Percentiles rank a stretch among this genome's conserved stretches.
These are phyloP conservation scores for Hystrix brachyura DNA, from an alignment of 2,113 vertebrate genomes.

Conservation along the genomic window DNA sequence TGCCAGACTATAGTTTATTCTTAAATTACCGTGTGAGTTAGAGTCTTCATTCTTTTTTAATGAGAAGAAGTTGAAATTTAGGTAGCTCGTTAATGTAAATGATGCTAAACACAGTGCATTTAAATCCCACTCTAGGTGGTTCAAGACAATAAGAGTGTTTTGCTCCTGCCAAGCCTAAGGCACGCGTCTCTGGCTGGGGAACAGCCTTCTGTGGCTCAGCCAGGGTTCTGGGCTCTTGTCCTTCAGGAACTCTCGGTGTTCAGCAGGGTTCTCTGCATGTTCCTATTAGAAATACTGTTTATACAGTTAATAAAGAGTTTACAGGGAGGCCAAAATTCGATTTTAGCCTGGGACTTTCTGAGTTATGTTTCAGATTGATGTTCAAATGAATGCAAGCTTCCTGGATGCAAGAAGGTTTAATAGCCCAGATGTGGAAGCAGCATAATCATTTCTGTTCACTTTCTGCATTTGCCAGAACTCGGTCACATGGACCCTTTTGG, in stretches of 20 bases:
- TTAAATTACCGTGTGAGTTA: constrained; percentile 9
- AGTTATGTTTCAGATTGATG: constrained; percentile 16
- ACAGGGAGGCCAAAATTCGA: not conserved
- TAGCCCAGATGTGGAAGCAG: not conserved
- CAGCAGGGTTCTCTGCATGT: not conserved
- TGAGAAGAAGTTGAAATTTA: not conserved
- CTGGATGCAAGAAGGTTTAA: not conserved
- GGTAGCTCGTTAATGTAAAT: not conserved
- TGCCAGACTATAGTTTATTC: not conserved
- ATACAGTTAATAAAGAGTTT: constrained; percentile 15
- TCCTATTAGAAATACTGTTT: not conserved
- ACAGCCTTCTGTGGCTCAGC: not conserved
- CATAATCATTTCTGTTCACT: not conserved
- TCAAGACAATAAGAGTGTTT: constrained; percentile 1
- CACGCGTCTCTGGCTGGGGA: not conserved
- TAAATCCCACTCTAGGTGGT: not conserved
- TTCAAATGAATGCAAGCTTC: constrained; percentile 5
- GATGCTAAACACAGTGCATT: not conserved
- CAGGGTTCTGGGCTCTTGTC: not conserved
- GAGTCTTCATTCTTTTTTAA: not conserved
- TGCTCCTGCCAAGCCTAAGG: not conserved
- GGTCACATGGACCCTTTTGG: not conserved
- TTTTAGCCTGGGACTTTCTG: not conserved
- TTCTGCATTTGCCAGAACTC: not conserved
- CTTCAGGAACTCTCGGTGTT: not conserved